Evolutionary conservation across 1,140 invertebrate genomes (phyloP), one percentile per base, ranked within the genome.

Genomic region (Pomacea maculata): DNA sequence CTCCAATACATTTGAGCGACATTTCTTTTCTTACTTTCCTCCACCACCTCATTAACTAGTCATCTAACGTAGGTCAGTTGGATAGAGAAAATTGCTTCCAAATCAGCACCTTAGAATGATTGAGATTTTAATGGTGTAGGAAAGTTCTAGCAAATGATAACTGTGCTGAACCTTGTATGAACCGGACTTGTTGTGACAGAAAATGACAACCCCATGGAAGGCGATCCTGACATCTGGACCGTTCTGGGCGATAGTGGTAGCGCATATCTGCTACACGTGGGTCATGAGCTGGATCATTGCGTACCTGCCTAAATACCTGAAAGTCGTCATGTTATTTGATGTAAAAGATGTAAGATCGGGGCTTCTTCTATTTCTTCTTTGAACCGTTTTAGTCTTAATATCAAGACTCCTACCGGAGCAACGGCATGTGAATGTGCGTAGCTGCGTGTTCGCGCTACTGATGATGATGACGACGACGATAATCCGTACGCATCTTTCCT

Each of bases 291-390:
- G 95, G 14, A 94, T 98, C 15, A 94, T 98, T 79, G 96, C 96
- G 89, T 96, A 97, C 87, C 92, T 98, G 80, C 97, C 97, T 21
- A 97, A 95, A 0, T 98, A 97, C 90, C 95, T 98, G 94, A 95
- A 96, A 86, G 94, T 95, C 85, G 95, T 98, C 76, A 92, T 98
- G 19, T 92, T 95, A 83, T 97, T 95, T 85, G 93, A 96, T 85
- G 95, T 98, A 83, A 95, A 96, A 91, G 92, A 95, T 91, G 95
- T 96, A 89, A 61, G 57, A 55, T 6, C 34, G 34, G 34, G 1
- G 64, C 14, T n/a, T 61, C 57, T 61, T 61, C 57, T 61, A 14
- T 61, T 61, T 61, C 11, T 61, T 61, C 57, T 61, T 45, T 45
- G 15, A 61, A 61, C 15, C 1, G 57, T 17, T 9, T 61, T 8